Base-by-base conservation (phyloP, 2,797 vertebrate genomes). In the Argentina silus region DNA sequence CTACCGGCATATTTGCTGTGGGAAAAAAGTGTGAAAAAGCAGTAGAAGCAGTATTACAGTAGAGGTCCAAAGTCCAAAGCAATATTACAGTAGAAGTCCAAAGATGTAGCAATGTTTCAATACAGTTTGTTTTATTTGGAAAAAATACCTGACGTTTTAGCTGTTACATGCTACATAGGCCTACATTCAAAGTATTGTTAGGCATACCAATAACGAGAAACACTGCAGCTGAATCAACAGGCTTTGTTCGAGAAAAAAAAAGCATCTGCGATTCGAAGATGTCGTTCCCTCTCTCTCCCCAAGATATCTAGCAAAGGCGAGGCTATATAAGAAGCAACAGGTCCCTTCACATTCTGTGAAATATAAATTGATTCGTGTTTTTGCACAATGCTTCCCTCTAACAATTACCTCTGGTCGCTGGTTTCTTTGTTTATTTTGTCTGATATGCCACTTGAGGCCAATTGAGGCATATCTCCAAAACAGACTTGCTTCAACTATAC, bases 251-350 rank as follows among this genome's bases (percentile, higher is more conserved):
- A 36, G 27, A 36, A 4, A 36, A 17, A n/a, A 53, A 53, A 53
- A 17, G 15, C 51, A 17, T 2, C 1, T 36, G 4, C 27, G 27
- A 17, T 53, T n/a, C 5, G 15, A 53, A 7, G 6, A 53, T n/a
- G 51, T 6, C 15, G 4, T 15, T 2, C 15, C 15, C 15, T 17
- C 27, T 63, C 72, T 68, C 76, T 47, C 43, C 10, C 6, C 2
- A 27, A 44, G 44, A 55, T 3, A n/a, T 9, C 6, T 15, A 27
- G 44, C 10, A 67, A 69, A 11, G 47, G 19, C 55, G n/a, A 14
- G 17, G 6, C n/a, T 17, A 67, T 19, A 27, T 11, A 27, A 66
- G n/a, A 71, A 48, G 72, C 78, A 80, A 80, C 78, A 80, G 75
- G 79, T 77, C 60, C 48, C 61, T 57, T 55, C 27, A 36, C 62